Evolutionary conservation across 2,797 vertebrate genomes (phyloP), one percentile per base, ranked within the genome.

Genomic region (Aldrovandia affinis): DNA sequence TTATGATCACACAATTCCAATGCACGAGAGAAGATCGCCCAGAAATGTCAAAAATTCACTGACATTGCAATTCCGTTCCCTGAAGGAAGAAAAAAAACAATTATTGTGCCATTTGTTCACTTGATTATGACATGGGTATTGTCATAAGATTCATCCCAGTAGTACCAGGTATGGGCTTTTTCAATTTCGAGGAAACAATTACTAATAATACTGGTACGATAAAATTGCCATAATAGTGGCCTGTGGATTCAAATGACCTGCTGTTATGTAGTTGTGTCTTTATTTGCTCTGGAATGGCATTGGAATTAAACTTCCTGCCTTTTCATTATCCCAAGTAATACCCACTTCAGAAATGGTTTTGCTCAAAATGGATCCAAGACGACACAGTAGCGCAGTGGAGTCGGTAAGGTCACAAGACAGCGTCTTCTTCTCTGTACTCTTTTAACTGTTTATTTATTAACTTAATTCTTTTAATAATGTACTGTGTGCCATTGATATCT

Each of bases 21-120:
- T 22, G 61, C n/a, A 20, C 12, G 75, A 55, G 78, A 63, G 81
- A 73, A 42, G 80, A 86, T 83, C 36, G n/a, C 20, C 70, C 33
- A 47, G 50, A 52, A 14, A 68, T 65, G 44, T 82, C 87, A 70
- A 80, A 84, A 87, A 83, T 57, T 78, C 73, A 79, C 84, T 86
- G 70, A 88, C 47, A 54, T 36, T 9, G 22, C 5, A 61, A 68
- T 30, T 68, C 28, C 12, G 12, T 30, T 10, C 28, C 10, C 63
- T 65, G 63, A 30, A 25, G 22, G 22, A 61, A 61, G 8, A n/a
- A 61, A 25, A 61, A 25, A n/a, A 61, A 25, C 55, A 59, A 59
- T 61, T 25, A 61, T 61, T 61, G n/a, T 25, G 9, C 59, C n/a
- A n/a, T n/a, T 6, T 61, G n/a, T 50, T 50, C 12, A 50, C 55